Conservation (phyloP, 2,888 invertebrate genomes). For the Drosophila prostipennis region DNA sequence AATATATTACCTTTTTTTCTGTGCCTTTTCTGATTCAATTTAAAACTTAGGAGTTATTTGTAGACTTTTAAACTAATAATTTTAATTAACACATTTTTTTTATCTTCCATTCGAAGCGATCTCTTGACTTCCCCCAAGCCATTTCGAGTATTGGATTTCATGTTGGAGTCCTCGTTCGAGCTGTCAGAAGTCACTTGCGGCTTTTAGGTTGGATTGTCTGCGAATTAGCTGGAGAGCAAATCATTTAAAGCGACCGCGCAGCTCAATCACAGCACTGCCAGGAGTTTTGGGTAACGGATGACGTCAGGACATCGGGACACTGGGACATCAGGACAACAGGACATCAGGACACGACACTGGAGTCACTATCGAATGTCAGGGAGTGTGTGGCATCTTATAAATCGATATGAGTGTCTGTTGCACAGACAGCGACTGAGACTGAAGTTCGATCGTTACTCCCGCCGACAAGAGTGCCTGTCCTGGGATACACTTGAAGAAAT, state of each 20-base stretch:
- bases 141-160: not conserved
- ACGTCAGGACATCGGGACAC: conserved; percentile 17
- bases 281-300: not conserved
- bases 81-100: not conserved
- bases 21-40: no score
- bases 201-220: conserved; percentile 63
- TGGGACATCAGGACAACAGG: conserved; percentile 8
- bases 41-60: not conserved
- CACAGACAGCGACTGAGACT: conserved; percentile 35
- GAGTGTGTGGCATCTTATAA: conserved; percentile 67
- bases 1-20: no score
- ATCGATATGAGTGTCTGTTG: conserved; percentile 75
- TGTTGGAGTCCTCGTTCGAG: conserved; percentile 9
- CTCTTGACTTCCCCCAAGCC: not conserved
- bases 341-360: conserved; percentile 20
- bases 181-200: conserved; percentile 53
- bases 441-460: conserved; percentile 68
- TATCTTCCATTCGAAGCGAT: not conserved
- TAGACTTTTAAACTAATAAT: no score
- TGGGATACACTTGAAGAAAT: not conserved
- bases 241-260: conserved; percentile 63
- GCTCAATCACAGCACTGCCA: conserved; percentile 54
- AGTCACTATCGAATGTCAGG: conserved; percentile 59
- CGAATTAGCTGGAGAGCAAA: conserved; percentile 71
- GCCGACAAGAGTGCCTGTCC: conserved; percentile 28